phyloP scores from a whole-genome alignment of 2,888 invertebrate genomes.

The Parnassius glacialis region DNA sequence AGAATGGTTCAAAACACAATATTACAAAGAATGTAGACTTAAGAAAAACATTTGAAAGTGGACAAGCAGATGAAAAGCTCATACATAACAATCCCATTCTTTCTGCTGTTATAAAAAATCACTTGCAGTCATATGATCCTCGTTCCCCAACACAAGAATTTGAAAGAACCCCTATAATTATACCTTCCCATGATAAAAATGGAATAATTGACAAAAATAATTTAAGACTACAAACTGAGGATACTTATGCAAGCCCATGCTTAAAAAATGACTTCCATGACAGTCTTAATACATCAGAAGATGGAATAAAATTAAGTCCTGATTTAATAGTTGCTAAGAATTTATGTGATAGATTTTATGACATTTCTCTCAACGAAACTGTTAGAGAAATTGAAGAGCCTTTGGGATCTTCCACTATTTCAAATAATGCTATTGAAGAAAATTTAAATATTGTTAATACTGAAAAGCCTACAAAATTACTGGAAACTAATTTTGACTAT shows the following conservation, averaged over 20 bases:
- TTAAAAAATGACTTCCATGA: slow-evolving; percentile 35
- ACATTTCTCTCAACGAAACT: slow-evolving; percentile 61
- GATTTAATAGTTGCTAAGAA: slow-evolving; percentile 64
- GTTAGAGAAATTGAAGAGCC: slow-evolving; percentile 59
- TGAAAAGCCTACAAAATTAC: slow-evolving; percentile 64
- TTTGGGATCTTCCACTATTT: slow-evolving; percentile 66
- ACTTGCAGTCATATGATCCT: slow-evolving; percentile 77
- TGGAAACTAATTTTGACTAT: slow-evolving; percentile 84
- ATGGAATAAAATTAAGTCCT: slow-evolving; percentile 47
- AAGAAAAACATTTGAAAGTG: slow-evolving; percentile 70
- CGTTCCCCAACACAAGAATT: slow-evolving; percentile 82
- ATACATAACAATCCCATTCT: slow-evolving; percentile 73
- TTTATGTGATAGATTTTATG: slow-evolving; percentile 61
- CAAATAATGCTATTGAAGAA: slow-evolving; percentile 63
- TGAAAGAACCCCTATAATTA: slow-evolving; percentile 80
- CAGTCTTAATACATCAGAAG: slow-evolving; percentile 47
- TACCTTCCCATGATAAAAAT: slow-evolving; percentile 49
- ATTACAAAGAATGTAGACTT: slow-evolving; percentile 76
- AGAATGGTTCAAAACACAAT: slow-evolving; percentile 62
- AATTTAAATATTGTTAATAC: slow-evolving; percentile 47
- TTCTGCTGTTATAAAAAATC: slow-evolving; percentile 72
- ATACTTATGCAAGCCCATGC: slow-evolving; percentile 31
- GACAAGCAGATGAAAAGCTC: slow-evolving; percentile 58
- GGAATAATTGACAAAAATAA: slow-evolving; percentile 37
- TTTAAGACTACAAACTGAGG: slow-evolving; percentile 39